These are phyloP conservation scores for Knipowitschia caucasica DNA, from an alignment of 2,797 vertebrate genomes.

Conservation along the genomic window DNA sequence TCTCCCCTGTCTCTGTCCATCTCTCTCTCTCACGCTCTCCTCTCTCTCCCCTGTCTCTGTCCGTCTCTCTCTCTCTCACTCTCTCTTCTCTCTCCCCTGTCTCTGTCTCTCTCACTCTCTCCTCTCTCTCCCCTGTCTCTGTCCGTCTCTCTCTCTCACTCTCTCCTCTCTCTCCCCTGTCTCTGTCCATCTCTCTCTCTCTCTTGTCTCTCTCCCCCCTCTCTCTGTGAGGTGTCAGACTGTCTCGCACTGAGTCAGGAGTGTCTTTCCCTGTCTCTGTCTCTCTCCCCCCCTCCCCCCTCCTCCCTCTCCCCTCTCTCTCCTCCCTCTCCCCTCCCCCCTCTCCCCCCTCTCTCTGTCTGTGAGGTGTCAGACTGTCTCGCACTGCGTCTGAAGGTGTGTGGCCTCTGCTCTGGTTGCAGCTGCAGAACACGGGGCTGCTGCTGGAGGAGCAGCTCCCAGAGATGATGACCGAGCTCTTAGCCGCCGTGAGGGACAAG, in stretches of 20 bases:
- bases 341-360: conserved; percentile 36
- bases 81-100: conserved; percentile 33
- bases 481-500: conserved; percentile 90
- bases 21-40: too few relatives aligned
- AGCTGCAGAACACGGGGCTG: conserved; percentile 93
- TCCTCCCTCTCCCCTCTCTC: conserved; percentile 33
- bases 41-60: conserved; percentile 35
- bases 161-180: conserved; percentile 33
- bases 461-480: conserved; percentile 95
- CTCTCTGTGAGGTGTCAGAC: conserved; percentile 53
- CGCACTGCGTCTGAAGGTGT: conserved; percentile 8
- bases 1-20: conserved; percentile 37
- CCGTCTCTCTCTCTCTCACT: too few relatives aligned
- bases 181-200: too few relatives aligned
- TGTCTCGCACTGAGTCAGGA: conserved; percentile 22
- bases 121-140: conserved; percentile 36
- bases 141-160: too few relatives aligned
- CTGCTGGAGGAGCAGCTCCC: conserved; percentile 97
- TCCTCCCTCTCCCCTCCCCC: conserved; percentile 26
- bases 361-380: conserved; percentile 52
- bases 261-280: conserved; percentile 34
- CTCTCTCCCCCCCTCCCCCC: conserved; percentile 35
- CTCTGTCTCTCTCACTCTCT: too few relatives aligned
- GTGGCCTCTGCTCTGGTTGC: conserved; percentile 35
- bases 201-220: conserved; percentile 29